Conservation (phyloP, 2,797 vertebrate genomes). For the Sciaenops ocellatus region DNA sequence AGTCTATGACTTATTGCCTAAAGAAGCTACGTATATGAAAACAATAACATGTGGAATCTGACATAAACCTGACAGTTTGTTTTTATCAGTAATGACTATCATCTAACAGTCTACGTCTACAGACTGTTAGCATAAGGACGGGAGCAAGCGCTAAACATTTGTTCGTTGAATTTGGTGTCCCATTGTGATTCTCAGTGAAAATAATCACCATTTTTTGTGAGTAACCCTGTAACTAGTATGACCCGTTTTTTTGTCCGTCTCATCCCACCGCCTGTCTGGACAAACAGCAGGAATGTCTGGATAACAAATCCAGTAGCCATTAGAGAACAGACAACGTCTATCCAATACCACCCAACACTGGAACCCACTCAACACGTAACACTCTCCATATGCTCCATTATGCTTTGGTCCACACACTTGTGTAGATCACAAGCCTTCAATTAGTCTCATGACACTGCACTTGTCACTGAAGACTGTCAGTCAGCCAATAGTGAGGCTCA, state of each 20-base stretch:
- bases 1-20: neutral
- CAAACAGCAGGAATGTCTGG: constrained; percentile 6
- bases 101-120: neutral
- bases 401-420: constrained; percentile 15
- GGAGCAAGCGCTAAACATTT: too few relatives aligned
- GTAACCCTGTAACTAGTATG: neutral
- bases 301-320: constrained; percentile 19
- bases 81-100: constrained; percentile 6
- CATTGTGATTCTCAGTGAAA: neutral
- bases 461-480: constrained; percentile 1
- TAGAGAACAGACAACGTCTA: constrained; percentile 12
- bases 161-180: neutral
- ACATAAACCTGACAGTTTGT: neutral
- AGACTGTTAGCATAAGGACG: neutral
- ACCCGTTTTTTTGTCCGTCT: neutral
- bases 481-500: neutral
- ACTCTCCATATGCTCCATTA: constrained; percentile 31
- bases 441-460: constrained; percentile 4
- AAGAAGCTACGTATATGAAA: neutral
- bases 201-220: neutral
- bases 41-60: neutral
- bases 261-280: neutral
- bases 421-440: constrained; percentile 10
- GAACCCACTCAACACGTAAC: constrained; percentile 28
- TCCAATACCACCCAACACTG: constrained; percentile 8